Evolutionary conservation across 2,113 vertebrate genomes (phyloP).

Genomic region (Lophius piscatorius): DNA sequence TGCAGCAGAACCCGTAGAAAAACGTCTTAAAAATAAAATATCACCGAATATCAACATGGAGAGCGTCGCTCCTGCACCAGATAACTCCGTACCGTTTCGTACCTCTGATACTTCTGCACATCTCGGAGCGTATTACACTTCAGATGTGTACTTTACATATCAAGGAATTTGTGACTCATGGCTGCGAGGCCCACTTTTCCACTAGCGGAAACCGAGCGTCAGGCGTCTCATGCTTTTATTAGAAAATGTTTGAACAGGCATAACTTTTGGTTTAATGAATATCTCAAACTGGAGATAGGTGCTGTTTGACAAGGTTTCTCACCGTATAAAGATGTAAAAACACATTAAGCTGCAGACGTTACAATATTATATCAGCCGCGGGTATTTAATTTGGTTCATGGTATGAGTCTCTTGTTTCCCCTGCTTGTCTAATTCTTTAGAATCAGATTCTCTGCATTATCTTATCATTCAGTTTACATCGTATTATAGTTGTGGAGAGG

Average conservation of each 20-base stretch:
- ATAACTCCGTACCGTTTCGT: background rate
- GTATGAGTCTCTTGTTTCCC: too few species aligned
- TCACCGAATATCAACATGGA: background rate
- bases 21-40: background rate
- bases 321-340: too few species aligned
- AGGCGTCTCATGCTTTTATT: constrained; percentile 10
- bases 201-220: constrained; percentile 10
- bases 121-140: constrained; percentile 18
- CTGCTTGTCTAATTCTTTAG: too few species aligned
- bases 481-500: too few species aligned
- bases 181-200: constrained; percentile 18
- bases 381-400: too few species aligned
- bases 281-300: constrained; percentile 7
- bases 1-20: constrained; percentile 2
- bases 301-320: too few species aligned
- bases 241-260: constrained; percentile 38
- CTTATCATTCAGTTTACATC: too few species aligned
- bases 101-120: background rate
- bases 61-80: background rate
- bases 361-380: too few species aligned
- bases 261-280: constrained; percentile 26
- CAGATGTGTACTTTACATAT: constrained; percentile 35
- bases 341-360: too few species aligned
- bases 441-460: too few species aligned
- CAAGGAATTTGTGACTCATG: constrained; percentile 37